Conservation (phyloP, 1,140 invertebrate species). For the Tenebrio molitor region DNA sequence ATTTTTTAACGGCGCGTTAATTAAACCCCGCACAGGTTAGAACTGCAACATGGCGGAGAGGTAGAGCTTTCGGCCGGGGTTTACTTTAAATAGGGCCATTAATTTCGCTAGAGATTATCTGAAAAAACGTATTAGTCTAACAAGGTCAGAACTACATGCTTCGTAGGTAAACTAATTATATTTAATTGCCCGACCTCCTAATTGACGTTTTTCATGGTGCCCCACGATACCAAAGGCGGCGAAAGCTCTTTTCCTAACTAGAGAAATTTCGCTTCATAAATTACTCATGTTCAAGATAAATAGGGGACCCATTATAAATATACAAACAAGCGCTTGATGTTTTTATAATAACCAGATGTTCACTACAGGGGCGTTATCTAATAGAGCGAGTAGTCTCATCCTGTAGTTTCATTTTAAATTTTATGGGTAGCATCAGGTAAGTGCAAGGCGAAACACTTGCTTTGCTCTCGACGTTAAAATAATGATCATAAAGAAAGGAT, state of each 20-base stretch:
- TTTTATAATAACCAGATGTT: too few species aligned
- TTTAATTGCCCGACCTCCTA: slow-evolving; percentile 17
- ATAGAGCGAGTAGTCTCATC: too few species aligned
- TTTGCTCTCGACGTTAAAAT: too few species aligned
- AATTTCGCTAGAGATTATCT: slow-evolving; percentile 12
- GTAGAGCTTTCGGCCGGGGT: neutral
- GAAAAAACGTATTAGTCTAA: slow-evolving; percentile 30
- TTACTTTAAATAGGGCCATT: slow-evolving; percentile 24
- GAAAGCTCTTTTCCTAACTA: neutral
- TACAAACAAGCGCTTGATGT: too few species aligned
- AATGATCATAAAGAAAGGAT: too few species aligned
- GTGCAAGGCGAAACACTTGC: too few species aligned
- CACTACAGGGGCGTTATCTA: too few species aligned
- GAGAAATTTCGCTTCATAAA: too few species aligned
- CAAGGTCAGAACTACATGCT: slow-evolving; percentile 35
- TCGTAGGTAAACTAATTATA: slow-evolving; percentile 39
- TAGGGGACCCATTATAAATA: too few species aligned
- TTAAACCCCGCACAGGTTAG: slow-evolving; percentile 30
- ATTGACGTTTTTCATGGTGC: slow-evolving; percentile 4
- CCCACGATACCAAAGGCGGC: neutral
- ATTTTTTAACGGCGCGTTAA: slow-evolving; percentile 17
- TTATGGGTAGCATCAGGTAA: too few species aligned
- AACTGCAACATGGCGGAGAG: neutral
- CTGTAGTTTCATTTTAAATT: too few species aligned
- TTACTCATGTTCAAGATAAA: too few species aligned